Percentiles rank a stretch among this genome's conserved stretches.
phyloP scores from a whole-genome alignment of 2,113 vertebrate genomes.

The Sialia sialis region DNA sequence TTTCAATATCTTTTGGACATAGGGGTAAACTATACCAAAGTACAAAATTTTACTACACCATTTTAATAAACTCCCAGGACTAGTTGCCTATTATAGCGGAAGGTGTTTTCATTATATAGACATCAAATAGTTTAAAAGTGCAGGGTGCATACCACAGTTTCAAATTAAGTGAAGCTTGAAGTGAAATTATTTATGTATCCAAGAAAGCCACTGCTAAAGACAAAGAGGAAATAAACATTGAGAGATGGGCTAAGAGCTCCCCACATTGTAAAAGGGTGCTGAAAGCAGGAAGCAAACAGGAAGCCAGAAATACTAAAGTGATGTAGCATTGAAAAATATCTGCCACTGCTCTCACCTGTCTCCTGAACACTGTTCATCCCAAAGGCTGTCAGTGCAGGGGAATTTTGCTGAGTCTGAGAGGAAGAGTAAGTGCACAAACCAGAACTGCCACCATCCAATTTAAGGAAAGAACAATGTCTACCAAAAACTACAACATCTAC shows the following conservation, averaged over 20 bases:
- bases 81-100: rapidly evolving
- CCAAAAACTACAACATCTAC: not conserved
- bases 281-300: not conserved
- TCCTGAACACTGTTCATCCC: not conserved
- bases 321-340: not conserved
- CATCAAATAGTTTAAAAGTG: not conserved
- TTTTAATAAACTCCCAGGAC: not conserved
- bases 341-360: not conserved
- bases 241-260: not conserved
- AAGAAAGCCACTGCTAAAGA: not conserved
- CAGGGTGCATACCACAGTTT: not conserved
- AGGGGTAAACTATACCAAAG: not conserved
- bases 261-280: not conserved
- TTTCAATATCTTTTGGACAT: not conserved
- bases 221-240: not conserved
- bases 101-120: not conserved
- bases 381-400: not conserved
- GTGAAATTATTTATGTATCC: not conserved
- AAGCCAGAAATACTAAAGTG: not conserved
- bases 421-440: not conserved
- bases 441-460: not conserved
- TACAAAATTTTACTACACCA: not conserved
- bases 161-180: not conserved
- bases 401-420: not conserved
- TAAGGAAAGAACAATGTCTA: not conserved